Evolutionary conservation across 1,140 invertebrate species (phyloP).

Genomic region (Aphaenogaster rudis): DNA sequence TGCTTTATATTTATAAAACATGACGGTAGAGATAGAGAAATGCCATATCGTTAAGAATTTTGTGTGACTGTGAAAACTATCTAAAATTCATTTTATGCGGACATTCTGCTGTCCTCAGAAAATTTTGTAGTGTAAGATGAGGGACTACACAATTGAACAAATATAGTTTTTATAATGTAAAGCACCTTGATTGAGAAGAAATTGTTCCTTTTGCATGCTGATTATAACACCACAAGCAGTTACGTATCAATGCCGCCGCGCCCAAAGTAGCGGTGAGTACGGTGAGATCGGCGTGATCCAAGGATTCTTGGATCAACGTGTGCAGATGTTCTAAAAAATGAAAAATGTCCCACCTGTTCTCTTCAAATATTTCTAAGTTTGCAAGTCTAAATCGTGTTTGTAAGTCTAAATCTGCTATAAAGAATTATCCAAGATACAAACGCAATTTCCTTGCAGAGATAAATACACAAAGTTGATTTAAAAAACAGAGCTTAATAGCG

Average conservation of each 20-base stretch:
- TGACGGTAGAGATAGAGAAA: background rate
- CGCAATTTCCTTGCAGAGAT: background rate
- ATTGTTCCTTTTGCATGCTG: slow-evolving; percentile 87
- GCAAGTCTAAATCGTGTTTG: background rate
- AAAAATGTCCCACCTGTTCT: background rate
- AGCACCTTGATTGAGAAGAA: slow-evolving; percentile 74
- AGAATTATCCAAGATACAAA: background rate
- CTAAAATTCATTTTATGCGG: background rate
- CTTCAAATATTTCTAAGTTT: slow-evolving; percentile 12
- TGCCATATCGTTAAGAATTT: background rate
- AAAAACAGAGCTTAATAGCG: background rate
- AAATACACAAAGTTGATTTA: background rate
- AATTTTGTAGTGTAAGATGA: background rate
- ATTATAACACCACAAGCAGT: slow-evolving; percentile 92
- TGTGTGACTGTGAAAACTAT: background rate
- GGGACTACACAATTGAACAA: background rate
- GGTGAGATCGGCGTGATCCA: slow-evolving; percentile 93
- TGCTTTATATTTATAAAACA: background rate
- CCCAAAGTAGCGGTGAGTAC: slow-evolving; percentile 93
- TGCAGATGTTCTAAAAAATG: slow-evolving; percentile 90
- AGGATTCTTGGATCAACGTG: slow-evolving; percentile 92
- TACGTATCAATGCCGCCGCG: slow-evolving; percentile 92
- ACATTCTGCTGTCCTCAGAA: background rate
- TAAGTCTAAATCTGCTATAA: background rate
- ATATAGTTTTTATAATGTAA: background rate